Base-by-base conservation (phyloP, 2,797 vertebrate species). In the Momotus momota region DNA sequence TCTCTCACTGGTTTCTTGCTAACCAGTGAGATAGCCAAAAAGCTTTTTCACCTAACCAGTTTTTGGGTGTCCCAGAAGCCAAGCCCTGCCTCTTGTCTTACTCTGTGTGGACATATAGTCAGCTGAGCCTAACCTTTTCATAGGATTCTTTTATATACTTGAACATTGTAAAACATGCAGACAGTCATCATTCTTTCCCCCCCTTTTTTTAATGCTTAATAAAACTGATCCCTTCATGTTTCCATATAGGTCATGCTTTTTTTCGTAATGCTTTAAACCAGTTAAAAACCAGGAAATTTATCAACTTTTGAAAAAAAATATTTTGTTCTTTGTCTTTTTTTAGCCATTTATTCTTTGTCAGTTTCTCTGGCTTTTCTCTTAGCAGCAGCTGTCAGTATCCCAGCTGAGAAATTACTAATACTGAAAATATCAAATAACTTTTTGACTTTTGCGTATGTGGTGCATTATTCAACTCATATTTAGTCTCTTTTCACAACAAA, bases 171-270 rank as follows among this genome's bases (percentile, higher is more conserved):
- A 74, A 64, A 61, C 3, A 20, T 38, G 5, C 4, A 80, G 7
- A 6, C 7, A 69, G 12, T 25, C 18, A 64, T 0, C 0, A 3
- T 10, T 40, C 18, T 38, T n/a, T 43, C 26, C 1, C 1, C 1
- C 10, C 23, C 48, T 26, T 49, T 61, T 82, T 79, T 43, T n/a
- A 43, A 31, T 12, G 70, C 15, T 72, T 67, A 38, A 45, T 31
- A 49, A 52, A 83, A 74, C 1, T 5, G 1, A 60, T 88, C 67
- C 26, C 9, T 90, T 79, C 14, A 80, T 26, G 5, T 38, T 78
- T 90, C 22, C 7, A 2, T 45, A 51, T 14, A 64, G 10, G 9
- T 58, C 16, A 52, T 55, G 3, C 31, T 1, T 66, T 75, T 75
- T 70, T 54, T 57, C 12, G 71, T 52, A 35, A 10, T 41, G 10